Evolutionary conservation across 2,797 vertebrate genomes (phyloP).

Genomic region (Sarcoramphus papa): DNA sequence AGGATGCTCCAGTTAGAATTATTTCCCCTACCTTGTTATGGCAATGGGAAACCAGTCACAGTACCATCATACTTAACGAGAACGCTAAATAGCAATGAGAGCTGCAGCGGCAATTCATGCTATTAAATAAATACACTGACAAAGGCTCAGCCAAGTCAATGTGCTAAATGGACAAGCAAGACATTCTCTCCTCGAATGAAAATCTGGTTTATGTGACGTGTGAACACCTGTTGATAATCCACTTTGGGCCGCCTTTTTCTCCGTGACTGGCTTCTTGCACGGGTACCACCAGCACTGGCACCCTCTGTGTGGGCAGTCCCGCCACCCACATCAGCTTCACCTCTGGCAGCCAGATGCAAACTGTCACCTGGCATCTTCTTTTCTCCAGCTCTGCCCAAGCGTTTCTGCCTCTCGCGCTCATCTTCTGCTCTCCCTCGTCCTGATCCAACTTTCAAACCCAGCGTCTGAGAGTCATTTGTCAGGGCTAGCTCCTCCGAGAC

Average conservation of each 20-base stretch:
- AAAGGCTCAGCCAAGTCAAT: slow-evolving; percentile 67
- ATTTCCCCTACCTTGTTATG: neutral
- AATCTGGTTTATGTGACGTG: slow-evolving; percentile 93
- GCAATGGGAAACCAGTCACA: neutral
- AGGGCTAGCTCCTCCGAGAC: slow-evolving; percentile 61
- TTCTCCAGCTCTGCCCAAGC: slow-evolving; percentile 47
- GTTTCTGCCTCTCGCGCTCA: slow-evolving; percentile 56
- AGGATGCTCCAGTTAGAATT: neutral
- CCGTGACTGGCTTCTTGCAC: slow-evolving; percentile 53
- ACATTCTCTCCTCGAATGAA: slow-evolving; percentile 96
- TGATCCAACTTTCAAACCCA: slow-evolving; percentile 60
- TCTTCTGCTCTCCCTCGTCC: slow-evolving; percentile 70
- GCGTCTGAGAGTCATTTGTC: slow-evolving; percentile 64
- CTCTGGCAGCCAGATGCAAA: slow-evolving; percentile 55
- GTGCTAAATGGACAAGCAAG: slow-evolving; percentile 88
- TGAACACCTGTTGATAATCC: slow-evolving; percentile 88
- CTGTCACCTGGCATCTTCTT: slow-evolving; percentile 48
- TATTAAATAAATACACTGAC: slow-evolving; percentile 36
- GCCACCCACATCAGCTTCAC: slow-evolving; percentile 67
- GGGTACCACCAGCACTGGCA: slow-evolving; percentile 52
- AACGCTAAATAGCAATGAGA: slow-evolving; percentile 37
- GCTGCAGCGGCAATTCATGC: slow-evolving; percentile 61
- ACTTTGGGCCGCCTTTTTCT: slow-evolving; percentile 73
- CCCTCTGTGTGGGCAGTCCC: slow-evolving; percentile 63
- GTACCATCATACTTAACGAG: neutral